Conservation (phyloP, 1,140 invertebrate genomes). For the Panulirus ornatus region DNA sequence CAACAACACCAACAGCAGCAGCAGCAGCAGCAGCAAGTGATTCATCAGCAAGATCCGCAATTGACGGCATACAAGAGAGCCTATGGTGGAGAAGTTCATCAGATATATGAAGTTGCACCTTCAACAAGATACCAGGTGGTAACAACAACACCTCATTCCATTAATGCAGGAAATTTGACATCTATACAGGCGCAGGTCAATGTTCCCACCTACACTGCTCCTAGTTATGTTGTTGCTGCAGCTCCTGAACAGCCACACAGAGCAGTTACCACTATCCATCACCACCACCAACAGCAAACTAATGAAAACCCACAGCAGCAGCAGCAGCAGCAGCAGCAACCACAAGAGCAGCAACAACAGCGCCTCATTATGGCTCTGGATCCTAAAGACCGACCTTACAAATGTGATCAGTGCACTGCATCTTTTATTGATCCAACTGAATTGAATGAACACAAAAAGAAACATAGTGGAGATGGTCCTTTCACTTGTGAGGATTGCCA, state of each 20-base stretch:
- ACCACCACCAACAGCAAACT: conserved; percentile 40
- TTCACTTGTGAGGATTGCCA: conserved; percentile 75
- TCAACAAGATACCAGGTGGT: conserved; percentile 49
- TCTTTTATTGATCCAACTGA: conserved; percentile 73
- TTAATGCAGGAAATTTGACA: conserved; percentile 39
- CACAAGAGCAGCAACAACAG: conserved; percentile 32
- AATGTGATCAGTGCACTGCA: conserved; percentile 73
- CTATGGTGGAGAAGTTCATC: conserved; percentile 48
- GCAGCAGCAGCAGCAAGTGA: conserved; percentile 28
- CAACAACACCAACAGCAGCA: conserved; percentile 28
- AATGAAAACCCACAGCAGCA: conserved; percentile 20
- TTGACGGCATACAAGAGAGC: conserved; percentile 60
- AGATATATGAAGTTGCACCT: conserved; percentile 58
- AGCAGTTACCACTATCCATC: conserved; percentile 21
- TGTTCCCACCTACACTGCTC: conserved; percentile 12
- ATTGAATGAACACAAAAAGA: conserved; percentile 71
- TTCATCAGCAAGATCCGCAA: conserved; percentile 34
- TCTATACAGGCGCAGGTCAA: conserved; percentile 44
- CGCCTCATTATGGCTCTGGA: conserved; percentile 33
- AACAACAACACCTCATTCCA: conserved; percentile 30
- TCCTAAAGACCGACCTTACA: conserved; percentile 70
- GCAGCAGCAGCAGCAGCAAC: conserved; percentile 12
- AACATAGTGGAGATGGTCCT: conserved; percentile 73
- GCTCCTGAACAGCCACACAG: neutral
- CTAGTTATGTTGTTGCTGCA: conserved; percentile 42